Evolutionary conservation across 2,888 invertebrate genomes (phyloP).

Genomic region (Prionchulus punctatus): DNA sequence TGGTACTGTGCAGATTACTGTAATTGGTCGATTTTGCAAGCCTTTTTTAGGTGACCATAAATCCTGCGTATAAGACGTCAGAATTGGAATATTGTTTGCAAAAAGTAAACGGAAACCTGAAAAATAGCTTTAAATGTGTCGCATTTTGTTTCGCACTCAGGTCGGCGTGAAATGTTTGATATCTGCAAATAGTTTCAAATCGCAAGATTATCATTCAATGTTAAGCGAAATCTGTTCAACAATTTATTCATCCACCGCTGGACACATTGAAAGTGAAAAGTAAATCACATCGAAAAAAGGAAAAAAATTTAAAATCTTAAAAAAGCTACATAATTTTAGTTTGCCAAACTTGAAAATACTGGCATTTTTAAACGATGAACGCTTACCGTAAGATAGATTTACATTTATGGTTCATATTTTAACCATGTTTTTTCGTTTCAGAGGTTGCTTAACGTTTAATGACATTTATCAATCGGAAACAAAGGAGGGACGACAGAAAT

Average conservation of each 20-base stretch:
- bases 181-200: slow-evolving; percentile 46
- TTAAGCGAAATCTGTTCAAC: slow-evolving; percentile 37
- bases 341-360: no score
- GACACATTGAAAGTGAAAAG: slow-evolving; percentile 13
- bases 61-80: slow-evolving; percentile 50
- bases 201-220: slow-evolving; percentile 51
- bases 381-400: no score
- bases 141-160: slow-evolving; percentile 17
- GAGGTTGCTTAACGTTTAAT: slow-evolving; percentile 34
- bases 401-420: no score
- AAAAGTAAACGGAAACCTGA: slow-evolving; percentile 40
- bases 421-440: no score
- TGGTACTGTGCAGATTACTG: neutral
- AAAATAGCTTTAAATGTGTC: slow-evolving; percentile 1
- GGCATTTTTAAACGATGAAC: no score
- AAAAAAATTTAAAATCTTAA: no score
- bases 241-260: slow-evolving; percentile 13
- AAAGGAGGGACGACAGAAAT: slow-evolving; percentile 28
- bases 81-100: slow-evolving; percentile 57
- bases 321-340: no score
- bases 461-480: slow-evolving; percentile 25
- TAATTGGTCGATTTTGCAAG: neutral
- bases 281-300: no score
- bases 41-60: slow-evolving; percentile 50
- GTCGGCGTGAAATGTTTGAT: slow-evolving; percentile 50